Percentiles rank a stretch among this genome's conserved stretches.
Evolutionary conservation across 2,888 invertebrate species (phyloP).

Genomic region (Agonum fuliginosum): DNA sequence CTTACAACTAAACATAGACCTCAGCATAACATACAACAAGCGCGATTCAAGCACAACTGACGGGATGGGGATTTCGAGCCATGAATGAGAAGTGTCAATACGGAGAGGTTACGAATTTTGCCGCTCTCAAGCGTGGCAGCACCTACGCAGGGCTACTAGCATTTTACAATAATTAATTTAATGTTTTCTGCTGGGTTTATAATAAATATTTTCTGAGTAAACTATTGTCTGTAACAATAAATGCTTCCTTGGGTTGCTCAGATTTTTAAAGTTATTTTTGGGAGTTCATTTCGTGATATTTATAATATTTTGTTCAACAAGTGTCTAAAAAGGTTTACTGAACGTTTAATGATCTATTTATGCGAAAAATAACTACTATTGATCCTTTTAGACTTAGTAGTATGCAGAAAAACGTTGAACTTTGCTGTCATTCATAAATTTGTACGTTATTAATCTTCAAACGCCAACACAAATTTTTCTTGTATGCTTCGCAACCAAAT

Average conservation of each 20-base stretch:
- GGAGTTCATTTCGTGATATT: too few species aligned
- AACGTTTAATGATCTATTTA: constrained; percentile 22
- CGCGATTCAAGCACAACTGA: constrained; percentile 54
- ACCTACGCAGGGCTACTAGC: background rate
- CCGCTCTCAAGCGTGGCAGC: constrained; percentile 21
- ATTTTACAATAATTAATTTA: too few species aligned
- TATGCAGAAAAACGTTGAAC: background rate
- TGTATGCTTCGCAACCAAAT: too few species aligned
- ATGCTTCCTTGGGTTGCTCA: too few species aligned
- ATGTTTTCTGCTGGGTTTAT: too few species aligned
- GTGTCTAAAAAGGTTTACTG: constrained; percentile 14
- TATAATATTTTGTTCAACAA: constrained; percentile 52
- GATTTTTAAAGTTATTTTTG: too few species aligned
- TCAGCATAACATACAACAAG: constrained; percentile 48
- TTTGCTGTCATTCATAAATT: background rate
- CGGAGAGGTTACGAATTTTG: background rate
- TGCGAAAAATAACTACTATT: background rate
- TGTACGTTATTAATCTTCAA: too few species aligned
- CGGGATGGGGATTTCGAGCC: background rate
- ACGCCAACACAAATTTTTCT: too few species aligned
- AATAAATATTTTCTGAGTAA: too few species aligned
- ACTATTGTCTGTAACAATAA: too few species aligned
- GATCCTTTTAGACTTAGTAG: background rate
- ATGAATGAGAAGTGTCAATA: constrained; percentile 41
- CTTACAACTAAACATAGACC: constrained; percentile 44